Conservation (phyloP, 2,113 vertebrate genomes). For the Podocnemis expansa region DNA sequence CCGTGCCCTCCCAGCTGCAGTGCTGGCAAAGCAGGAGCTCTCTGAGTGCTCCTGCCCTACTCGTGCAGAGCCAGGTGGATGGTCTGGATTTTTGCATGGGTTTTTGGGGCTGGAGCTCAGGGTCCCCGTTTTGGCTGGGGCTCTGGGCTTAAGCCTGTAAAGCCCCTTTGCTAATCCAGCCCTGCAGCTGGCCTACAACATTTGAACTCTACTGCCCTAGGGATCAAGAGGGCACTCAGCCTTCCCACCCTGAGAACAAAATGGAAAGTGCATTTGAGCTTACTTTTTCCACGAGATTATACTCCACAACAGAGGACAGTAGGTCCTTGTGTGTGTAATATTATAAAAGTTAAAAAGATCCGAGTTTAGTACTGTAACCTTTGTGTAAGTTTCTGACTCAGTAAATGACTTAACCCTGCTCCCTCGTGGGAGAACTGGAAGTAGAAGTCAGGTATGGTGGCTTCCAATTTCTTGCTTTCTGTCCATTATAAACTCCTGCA, state of each 20-base stretch:
- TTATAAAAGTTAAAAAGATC: background rate
- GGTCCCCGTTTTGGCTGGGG: too few relatives aligned
- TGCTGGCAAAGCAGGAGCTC: too few relatives aligned
- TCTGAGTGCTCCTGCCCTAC: too few relatives aligned
- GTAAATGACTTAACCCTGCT: background rate
- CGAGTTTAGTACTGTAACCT: background rate
- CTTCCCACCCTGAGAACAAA: background rate
- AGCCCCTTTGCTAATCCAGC: too few relatives aligned
- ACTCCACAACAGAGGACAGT: background rate
- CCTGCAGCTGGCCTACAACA: too few relatives aligned
- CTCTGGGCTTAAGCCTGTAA: too few relatives aligned
- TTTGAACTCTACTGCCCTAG: background rate
- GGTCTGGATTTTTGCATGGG: too few relatives aligned
- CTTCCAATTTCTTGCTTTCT: background rate
- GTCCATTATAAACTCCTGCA: conserved; percentile 32
- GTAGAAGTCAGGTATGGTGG: conserved; percentile 12
- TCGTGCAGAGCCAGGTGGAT: too few relatives aligned
- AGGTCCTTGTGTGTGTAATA: background rate
- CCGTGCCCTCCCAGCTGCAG: too few relatives aligned
- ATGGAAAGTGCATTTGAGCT: background rate
- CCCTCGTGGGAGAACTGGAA: background rate
- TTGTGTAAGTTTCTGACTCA: background rate
- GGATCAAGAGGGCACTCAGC: background rate
- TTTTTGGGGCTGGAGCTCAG: too few relatives aligned
- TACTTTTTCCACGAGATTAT: background rate